Base-by-base conservation (phyloP, 2,888 invertebrate species). In the Tenthredo distinguenda region DNA sequence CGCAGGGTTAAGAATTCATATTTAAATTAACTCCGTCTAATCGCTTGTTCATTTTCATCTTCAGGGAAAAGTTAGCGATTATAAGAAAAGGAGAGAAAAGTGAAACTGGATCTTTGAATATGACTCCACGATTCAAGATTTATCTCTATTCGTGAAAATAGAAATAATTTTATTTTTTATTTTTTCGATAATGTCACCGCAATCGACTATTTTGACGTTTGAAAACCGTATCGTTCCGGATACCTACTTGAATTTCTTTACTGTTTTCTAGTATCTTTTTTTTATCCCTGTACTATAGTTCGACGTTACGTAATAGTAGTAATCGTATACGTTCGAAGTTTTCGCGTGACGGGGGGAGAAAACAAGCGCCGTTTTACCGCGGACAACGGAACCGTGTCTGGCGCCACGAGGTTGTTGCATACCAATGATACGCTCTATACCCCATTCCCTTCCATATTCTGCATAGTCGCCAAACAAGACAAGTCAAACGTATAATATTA, bases 361-460 rank as follows among this genome's bases (percentile, higher is more conserved):
- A 76, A 76, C 31, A 55, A 77, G 26, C 50, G 50, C 18, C 50
- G 77, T 55, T 77, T 77, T 55, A 77, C 77, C 50, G 77, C 77
- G 50, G 26, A 26, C 50, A 50, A 26, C 77, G 77, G 55, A 55
- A 50, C 77, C 31, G 62, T 40, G 81, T 31, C 62, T 62, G 81
- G 81, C 81, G 81, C 81, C 81, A 62, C n/a, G 81, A 58, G 62
- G 81, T 62, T 81, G 81, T 81, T 81, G 81, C 81, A 81, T 81
- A 40, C 62, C 81, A 77, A 81, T 40, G 31, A 81, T 40, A 40
- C n/a, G 43, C 37, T 58, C 50, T 65, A 79, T 34, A 26, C 62
- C 79, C 34, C 58, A 74, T 74, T 37, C 26, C 43, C 58, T 62
- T 34, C 34, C 68, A 34, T 68, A 68, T 34, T 34, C 18, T n/a